Percentiles rank a stretch among this genome's conserved stretches.
Conservation (phyloP, 2,888 invertebrate species). For the Acrobasis repandana region DNA sequence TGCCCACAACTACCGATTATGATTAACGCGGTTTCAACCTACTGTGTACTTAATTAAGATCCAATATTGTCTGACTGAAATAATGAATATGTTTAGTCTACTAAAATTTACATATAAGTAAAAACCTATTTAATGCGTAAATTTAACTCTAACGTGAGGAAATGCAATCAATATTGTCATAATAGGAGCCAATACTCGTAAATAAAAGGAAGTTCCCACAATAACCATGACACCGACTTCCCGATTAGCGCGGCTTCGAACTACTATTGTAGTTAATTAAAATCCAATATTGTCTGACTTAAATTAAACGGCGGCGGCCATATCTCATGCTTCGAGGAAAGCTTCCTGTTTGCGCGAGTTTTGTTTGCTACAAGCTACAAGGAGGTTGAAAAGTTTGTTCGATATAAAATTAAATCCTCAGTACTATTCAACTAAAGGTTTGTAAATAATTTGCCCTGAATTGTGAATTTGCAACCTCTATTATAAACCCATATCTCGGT, state of each 20-base stretch:
- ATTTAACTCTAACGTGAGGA: no score
- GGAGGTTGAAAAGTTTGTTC: no score
- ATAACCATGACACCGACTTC: slow-evolving; percentile 55
- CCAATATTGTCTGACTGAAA: slow-evolving; percentile 82
- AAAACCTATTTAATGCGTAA: no score
- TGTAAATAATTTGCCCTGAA: no score
- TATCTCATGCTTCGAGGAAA: slow-evolving; percentile 32
- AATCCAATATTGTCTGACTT: slow-evolving; percentile 82
- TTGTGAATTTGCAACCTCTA: no score
- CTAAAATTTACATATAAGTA: no score
- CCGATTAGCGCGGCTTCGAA: slow-evolving; percentile 59
- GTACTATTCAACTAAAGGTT: no score
- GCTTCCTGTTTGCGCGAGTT: slow-evolving; percentile 15
- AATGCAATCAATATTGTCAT: slow-evolving; percentile 33
- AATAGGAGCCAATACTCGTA: slow-evolving; percentile 36
- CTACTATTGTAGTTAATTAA: slow-evolving; percentile 78
- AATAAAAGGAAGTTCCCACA: slow-evolving; percentile 49
- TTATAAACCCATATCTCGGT: no score
- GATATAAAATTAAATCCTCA: no score
- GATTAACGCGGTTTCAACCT: slow-evolving; percentile 57
- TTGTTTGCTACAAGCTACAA: slow-evolving; percentile 1
- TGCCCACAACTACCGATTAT: slow-evolving; percentile 53
- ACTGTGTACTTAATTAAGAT: slow-evolving; percentile 80
- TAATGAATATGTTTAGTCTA: slow-evolving; percentile 35
- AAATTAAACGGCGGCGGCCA: slow-evolving; percentile 75